Evolutionary conservation across 2,113 vertebrate genomes (phyloP).

Genomic region (Rhabdornis inornatus): DNA sequence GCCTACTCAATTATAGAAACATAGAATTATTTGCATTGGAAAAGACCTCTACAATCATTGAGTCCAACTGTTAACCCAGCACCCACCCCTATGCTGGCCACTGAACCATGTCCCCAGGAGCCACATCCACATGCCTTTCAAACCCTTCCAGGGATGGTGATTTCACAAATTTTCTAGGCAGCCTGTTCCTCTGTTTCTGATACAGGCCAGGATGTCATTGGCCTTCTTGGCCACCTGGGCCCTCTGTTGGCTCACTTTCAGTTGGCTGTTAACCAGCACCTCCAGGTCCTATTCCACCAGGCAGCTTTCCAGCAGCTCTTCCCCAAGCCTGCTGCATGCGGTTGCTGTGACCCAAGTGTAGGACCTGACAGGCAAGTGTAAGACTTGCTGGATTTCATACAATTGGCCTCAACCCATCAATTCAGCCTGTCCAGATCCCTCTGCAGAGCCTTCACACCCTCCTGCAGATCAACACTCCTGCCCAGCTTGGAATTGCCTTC

Average conservation of each 20-base stretch:
- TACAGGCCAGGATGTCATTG: background rate
- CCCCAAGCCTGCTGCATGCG: no score
- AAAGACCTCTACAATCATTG: background rate
- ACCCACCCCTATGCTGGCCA: background rate
- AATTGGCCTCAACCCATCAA: background rate
- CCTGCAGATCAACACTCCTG: background rate
- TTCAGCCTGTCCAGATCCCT: background rate
- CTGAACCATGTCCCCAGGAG: no score
- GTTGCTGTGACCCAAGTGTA: background rate
- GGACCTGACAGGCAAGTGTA: fast-evolving
- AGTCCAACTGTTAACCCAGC: background rate
- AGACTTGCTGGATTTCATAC: no score
- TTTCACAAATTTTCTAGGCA: background rate
- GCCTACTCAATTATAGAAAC: background rate
- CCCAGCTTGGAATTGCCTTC: background rate
- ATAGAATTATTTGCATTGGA: background rate
- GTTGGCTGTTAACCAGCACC: no score
- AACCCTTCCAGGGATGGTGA: background rate
- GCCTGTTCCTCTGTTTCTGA: background rate
- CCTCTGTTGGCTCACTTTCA: background rate
- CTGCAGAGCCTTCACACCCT: background rate
- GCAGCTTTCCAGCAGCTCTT: background rate
- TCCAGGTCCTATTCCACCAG: background rate
- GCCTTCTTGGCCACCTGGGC: background rate
- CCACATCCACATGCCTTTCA: background rate